phyloP scores from a whole-genome alignment of 2,113 vertebrate species.

The Numida meleagris region DNA sequence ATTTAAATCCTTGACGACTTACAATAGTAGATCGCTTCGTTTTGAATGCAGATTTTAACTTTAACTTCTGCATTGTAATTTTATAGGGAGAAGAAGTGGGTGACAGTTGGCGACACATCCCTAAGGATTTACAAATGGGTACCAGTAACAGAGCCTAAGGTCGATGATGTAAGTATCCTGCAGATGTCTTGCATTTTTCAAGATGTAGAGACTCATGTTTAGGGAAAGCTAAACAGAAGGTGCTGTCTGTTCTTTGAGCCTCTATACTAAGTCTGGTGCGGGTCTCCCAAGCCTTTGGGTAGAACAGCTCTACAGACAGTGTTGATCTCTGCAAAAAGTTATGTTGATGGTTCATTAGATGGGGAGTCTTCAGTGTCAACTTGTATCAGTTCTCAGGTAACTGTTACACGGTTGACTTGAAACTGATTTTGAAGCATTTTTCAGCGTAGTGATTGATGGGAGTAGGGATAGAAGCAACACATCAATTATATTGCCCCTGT shows the following conservation, averaged over 20 bases:
- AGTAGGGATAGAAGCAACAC: background rate
- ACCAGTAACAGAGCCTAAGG: constrained; percentile 95
- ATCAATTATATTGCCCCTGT: background rate
- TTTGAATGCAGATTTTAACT: constrained; percentile 1
- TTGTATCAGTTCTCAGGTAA: constrained; percentile 4
- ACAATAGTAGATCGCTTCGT: constrained; percentile 30
- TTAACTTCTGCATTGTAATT: constrained; percentile 56
- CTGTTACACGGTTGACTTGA: background rate
- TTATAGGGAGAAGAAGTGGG: constrained; percentile 98
- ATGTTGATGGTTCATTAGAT: background rate
- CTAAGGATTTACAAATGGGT: constrained; percentile 99
- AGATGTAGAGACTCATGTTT: background rate
- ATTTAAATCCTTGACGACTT: constrained; percentile 54
- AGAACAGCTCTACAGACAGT: background rate
- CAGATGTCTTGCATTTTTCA: background rate
- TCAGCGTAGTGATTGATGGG: background rate
- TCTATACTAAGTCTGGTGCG: background rate
- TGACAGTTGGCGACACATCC: constrained; percentile 97
- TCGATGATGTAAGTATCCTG: constrained; percentile 90
- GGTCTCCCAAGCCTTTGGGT: background rate
- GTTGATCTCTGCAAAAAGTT: background rate
- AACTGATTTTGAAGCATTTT: background rate
- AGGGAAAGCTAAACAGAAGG: background rate
- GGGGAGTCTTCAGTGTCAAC: background rate
- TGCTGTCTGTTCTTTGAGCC: background rate